Conservation (phyloP, 2,113 vertebrate genomes). For the Odontesthes bonariensis region DNA sequence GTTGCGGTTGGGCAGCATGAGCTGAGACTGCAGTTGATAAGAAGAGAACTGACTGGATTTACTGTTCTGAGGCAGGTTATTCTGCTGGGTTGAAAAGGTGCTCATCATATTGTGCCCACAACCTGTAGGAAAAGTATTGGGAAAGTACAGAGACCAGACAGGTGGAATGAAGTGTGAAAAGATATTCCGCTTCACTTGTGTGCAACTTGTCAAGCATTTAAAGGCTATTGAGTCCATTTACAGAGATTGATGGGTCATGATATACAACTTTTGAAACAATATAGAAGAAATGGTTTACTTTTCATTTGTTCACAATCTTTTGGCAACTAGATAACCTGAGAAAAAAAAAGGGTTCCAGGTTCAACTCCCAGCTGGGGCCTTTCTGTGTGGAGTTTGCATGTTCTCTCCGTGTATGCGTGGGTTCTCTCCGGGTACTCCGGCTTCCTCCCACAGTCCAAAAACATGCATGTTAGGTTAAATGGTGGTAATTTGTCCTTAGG, state of each 20-base stretch:
- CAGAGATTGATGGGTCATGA: not conserved
- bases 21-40: conserved; percentile 51
- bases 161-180: not conserved
- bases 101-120: conserved; percentile 1
- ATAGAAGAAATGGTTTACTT: not conserved
- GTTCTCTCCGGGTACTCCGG: no score
- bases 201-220: conserved; percentile 5
- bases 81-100: conserved; percentile 27
- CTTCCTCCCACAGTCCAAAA: no score
- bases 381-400: no score
- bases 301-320: no score
- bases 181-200: not conserved
- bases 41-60: conserved; percentile 32
- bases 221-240: not conserved
- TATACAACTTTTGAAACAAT: not conserved
- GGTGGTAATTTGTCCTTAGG: no score
- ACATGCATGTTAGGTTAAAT: no score
- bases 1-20: conserved; percentile 29
- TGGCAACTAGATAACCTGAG: no score
- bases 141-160: conserved; percentile 12
- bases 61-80: conserved; percentile 31
- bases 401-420: no score
- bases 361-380: no score
- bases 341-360: no score
- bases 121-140: conserved; percentile 13